Evolutionary conservation across 1,140 invertebrate genomes (phyloP), one percentile per base, ranked within the genome.

Genomic region (Pomacea maculata): DNA sequence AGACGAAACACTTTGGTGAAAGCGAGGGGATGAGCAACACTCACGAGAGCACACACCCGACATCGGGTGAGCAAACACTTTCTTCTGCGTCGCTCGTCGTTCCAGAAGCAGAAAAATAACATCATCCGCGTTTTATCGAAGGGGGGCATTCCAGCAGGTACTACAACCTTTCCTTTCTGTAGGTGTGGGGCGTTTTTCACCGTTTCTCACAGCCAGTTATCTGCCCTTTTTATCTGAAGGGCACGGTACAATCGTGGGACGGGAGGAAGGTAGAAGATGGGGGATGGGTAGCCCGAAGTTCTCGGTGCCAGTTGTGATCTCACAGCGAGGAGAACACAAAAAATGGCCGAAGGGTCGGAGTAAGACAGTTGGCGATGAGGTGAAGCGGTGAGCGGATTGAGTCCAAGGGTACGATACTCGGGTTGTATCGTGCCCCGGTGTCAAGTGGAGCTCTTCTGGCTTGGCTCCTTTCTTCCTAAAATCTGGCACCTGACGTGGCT

Each of bases 371-470:
- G 57, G 4, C 57, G 57, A 61, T 61, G 11, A 61, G 2, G 57
- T 61, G 15, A 61, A 17, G 57, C 57, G 57, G 57, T 11, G 15
- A 61, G 8, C 11, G 15, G 34, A 45, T 45, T 45, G 57, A 61
- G 57, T 61, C 4, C 4, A 61, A 17, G 15, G 4, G 15, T 14
- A 61, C 57, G 57, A 61, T 14, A 61, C 57, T 17, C 9, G 57
- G 34, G 57, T 17, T 17, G 57, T 17, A 61, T 61, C 57, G 15
- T 17, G 57, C 57, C 15, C 15, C 57, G 11, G 11, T 61, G 67
- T n/a, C 67, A 70, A 70, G 21, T 70, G 67, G 67, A 65, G 64
- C 64, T 65, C 64, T 65, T 65, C 64, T 65, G 64, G 64, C 64
- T 17, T 65, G 64, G 6, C 34, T 45, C 34, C 6, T 45, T 2